Percentiles rank a stretch among this genome's conserved stretches.
These are phyloP conservation scores for Lasiurus cinereus DNA, from an alignment of 2,113 vertebrate species.

Conservation along the genomic window DNA sequence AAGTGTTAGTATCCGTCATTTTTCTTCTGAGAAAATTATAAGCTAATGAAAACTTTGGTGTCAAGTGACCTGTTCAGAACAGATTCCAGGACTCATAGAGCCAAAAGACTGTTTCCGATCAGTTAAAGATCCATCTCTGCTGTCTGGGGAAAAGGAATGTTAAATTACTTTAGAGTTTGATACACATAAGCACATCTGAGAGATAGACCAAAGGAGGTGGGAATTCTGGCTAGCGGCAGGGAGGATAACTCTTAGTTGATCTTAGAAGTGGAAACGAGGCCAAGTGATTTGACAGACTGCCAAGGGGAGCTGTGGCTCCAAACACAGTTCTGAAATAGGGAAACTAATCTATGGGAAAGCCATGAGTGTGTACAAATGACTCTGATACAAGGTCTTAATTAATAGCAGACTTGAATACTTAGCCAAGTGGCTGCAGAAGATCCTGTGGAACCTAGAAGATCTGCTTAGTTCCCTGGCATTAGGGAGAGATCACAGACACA, in stretches of 20 bases:
- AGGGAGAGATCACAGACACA: background rate
- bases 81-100: background rate
- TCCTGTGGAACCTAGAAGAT: background rate
- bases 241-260: background rate
- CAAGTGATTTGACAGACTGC: background rate
- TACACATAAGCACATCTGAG: background rate
- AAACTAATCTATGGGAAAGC: background rate
- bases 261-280: background rate
- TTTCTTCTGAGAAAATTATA: slow-evolving; percentile 69
- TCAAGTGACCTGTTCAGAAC: slow-evolving; percentile 29
- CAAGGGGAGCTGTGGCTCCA: background rate
- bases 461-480: background rate
- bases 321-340: background rate
- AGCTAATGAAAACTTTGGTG: slow-evolving; percentile 62
- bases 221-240: background rate
- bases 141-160: background rate
- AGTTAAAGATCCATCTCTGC: background rate
- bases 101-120: background rate
- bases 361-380: background rate
- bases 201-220: background rate
- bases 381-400: background rate
- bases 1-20: slow-evolving; percentile 53
- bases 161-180: background rate
- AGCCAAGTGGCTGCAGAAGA: background rate
- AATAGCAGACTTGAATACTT: background rate